phyloP scores from a whole-genome alignment of 2,113 vertebrate genomes.

The Tenrec ecaudatus region DNA sequence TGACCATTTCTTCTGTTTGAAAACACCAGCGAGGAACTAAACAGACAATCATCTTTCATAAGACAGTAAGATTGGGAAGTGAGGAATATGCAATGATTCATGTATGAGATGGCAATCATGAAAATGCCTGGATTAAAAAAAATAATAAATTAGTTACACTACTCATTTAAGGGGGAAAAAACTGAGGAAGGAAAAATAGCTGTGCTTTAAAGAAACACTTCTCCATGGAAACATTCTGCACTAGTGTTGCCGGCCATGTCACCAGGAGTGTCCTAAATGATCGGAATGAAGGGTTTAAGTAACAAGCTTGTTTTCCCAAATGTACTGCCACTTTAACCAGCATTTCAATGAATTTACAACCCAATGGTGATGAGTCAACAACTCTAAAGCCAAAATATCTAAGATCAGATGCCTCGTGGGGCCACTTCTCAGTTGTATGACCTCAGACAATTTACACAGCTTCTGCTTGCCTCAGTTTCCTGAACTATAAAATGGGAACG shows the following conservation, averaged over 20 bases:
- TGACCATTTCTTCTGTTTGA: conserved; percentile 25
- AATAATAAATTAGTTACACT: conserved; percentile 29
- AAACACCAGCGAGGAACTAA: conserved; percentile 59
- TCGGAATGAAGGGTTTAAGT: conserved; percentile 30
- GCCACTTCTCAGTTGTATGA: conserved; percentile 17
- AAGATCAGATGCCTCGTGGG: conserved; percentile 40
- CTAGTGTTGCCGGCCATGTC: neutral
- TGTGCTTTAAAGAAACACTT: conserved; percentile 44
- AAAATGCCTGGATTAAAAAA: conserved; percentile 42
- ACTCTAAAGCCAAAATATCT: conserved; percentile 21
- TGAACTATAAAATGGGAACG: conserved; percentile 53
- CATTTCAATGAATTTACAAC: conserved; percentile 44
- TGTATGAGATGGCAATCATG: conserved; percentile 23
- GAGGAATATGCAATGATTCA: neutral
- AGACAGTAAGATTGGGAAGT: conserved; percentile 28
- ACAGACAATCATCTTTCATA: conserved; percentile 66
- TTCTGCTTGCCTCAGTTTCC: conserved; percentile 33
- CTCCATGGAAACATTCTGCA: conserved; percentile 63
- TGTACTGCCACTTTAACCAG: conserved; percentile 42
- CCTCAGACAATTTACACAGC: conserved; percentile 31
- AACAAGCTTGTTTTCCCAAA: conserved; percentile 2
- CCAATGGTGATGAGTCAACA: conserved; percentile 30
- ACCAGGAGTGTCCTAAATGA: conserved; percentile 29
- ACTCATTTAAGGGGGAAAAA: neutral
- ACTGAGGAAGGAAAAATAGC: conserved; percentile 16